Evolutionary conservation across 2,113 vertebrate genomes (phyloP).

Genomic region (Nanger granti): DNA sequence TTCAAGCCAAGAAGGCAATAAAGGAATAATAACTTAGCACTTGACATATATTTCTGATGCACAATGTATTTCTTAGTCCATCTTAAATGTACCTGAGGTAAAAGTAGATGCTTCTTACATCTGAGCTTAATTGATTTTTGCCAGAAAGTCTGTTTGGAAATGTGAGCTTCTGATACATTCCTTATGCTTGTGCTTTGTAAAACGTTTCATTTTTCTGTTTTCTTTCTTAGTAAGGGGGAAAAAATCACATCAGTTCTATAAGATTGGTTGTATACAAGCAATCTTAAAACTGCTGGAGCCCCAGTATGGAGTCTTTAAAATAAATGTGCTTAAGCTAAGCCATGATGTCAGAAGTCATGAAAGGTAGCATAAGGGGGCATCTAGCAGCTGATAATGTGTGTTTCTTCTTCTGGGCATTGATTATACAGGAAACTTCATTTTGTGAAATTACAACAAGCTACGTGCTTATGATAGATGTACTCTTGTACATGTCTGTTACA

Average conservation of each 20-base stretch:
- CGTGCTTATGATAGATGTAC: background rate
- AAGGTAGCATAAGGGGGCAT: background rate
- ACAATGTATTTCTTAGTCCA: background rate
- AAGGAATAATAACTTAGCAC: background rate
- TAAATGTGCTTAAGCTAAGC: constrained; percentile 19
- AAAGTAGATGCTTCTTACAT: background rate
- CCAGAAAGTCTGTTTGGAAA: constrained; percentile 5
- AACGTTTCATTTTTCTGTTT: background rate
- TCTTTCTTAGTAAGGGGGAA: background rate
- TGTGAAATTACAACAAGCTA: background rate
- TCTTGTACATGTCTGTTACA: background rate
- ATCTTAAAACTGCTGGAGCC: background rate
- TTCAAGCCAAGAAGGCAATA: background rate
- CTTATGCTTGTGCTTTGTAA: background rate
- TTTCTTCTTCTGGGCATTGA: background rate
- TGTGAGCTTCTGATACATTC: background rate
- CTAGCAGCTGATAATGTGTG: background rate
- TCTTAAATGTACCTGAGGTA: background rate
- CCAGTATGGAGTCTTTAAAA: background rate
- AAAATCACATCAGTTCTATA: background rate
- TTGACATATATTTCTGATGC: background rate
- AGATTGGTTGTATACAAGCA: background rate
- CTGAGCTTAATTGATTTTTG: constrained; percentile 12
- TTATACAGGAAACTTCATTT: background rate
- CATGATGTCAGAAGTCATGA: background rate